Percentiles rank a stretch among this genome's conserved stretches.
phyloP scores from a whole-genome alignment of 2,888 invertebrate genomes.

The Tethea ocularis region DNA sequence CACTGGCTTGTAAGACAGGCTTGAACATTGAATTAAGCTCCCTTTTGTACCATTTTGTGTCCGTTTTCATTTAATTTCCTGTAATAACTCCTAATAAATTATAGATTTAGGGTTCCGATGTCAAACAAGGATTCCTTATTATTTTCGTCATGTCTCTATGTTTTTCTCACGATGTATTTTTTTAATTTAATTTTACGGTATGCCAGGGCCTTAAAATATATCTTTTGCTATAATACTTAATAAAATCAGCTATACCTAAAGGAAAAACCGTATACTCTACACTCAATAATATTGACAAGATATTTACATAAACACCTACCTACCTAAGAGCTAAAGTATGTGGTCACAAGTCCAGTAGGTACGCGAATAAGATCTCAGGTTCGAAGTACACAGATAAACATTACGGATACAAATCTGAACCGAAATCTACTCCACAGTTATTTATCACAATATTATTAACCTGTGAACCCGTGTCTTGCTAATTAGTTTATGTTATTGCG shows the following conservation, averaged over 20 bases:
- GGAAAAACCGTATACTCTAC: not conserved
- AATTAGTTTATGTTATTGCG: slow-evolving; percentile 27
- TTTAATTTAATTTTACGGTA: too few species aligned
- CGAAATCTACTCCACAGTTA: slow-evolving; percentile 18
- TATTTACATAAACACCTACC: not conserved
- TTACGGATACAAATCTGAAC: slow-evolving; percentile 29
- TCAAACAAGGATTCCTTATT: too few species aligned
- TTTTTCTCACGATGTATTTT: too few species aligned
- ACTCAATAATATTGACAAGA: not conserved
- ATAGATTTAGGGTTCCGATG: too few species aligned
- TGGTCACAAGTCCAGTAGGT: not conserved
- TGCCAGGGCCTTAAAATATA: too few species aligned
- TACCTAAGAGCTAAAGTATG: not conserved
- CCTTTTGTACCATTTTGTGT: not conserved
- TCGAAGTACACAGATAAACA: slow-evolving; percentile 25
- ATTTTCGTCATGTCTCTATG: too few species aligned
- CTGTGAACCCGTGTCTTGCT: slow-evolving; percentile 27
- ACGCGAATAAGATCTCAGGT: not conserved
- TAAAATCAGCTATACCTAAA: too few species aligned
- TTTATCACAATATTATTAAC: slow-evolving; percentile 23
- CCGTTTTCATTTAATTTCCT: not conserved
- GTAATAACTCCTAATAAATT: too few species aligned
- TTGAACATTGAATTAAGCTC: slow-evolving; percentile 21
- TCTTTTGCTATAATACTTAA: too few species aligned
- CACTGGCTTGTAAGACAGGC: slow-evolving; percentile 22